Conservation (phyloP, 2,113 vertebrate genomes). For the Tachycineta bicolor region DNA sequence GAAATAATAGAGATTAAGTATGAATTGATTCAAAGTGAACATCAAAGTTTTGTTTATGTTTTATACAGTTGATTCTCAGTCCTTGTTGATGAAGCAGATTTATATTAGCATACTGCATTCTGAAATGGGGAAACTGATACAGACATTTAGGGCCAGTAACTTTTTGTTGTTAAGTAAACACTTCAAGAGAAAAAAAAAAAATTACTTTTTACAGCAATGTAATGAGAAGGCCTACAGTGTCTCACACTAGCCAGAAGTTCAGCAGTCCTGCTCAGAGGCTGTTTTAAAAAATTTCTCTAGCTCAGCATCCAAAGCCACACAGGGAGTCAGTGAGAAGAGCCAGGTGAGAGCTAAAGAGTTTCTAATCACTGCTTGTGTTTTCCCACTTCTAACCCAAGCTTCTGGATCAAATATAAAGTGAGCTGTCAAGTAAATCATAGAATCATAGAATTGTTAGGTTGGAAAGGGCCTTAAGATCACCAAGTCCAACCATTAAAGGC, state of each 20-base stretch:
- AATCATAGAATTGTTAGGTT: neutral
- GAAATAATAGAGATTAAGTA: neutral
- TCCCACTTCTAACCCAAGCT: constrained; percentile 28
- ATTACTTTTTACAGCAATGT: neutral
- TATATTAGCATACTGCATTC: neutral
- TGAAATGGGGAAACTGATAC: neutral
- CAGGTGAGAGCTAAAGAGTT: constrained; percentile 39
- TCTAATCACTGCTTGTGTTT: constrained; percentile 39
- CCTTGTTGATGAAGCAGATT: neutral
- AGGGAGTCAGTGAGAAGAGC: constrained; percentile 22
- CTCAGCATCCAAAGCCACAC: neutral
- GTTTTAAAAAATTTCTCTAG: neutral
- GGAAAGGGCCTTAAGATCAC: neutral
- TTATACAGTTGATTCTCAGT: neutral
- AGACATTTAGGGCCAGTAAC: neutral
- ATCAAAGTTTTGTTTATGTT: neutral
- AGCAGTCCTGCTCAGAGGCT: neutral
- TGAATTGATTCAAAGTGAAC: neutral
- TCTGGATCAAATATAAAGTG: constrained; percentile 57
- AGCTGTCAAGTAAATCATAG: constrained; percentile 58
- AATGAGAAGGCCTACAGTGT: neutral
- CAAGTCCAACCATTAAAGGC: neutral
- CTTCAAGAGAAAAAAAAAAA: neutral
- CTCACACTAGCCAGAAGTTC: neutral
- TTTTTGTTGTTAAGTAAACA: neutral